Evolutionary conservation across 2,113 vertebrate species (phyloP).

Genomic region (Pseudolaguvia tuberculata): DNA sequence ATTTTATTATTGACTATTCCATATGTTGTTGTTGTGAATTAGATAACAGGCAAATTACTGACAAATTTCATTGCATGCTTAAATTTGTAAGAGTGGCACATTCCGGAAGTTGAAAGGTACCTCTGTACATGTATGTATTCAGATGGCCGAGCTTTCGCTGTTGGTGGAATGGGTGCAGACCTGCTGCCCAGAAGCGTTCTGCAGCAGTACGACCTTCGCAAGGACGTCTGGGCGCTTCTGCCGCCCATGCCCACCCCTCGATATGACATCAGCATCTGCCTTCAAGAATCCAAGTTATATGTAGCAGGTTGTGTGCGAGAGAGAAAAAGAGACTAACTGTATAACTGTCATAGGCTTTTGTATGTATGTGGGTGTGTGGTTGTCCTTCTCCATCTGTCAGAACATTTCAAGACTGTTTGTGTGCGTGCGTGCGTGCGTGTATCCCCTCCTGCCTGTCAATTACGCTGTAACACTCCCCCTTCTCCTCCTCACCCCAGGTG

Average conservation of each 20-base stretch:
- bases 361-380: neutral
- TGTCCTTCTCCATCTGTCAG: slow-evolving; percentile 28
- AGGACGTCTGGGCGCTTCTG: slow-evolving; percentile 92
- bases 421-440: neutral
- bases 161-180: slow-evolving; percentile 91
- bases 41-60: no score
- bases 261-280: slow-evolving; percentile 82
- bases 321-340: slow-evolving; percentile 16
- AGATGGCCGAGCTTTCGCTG: slow-evolving; percentile 86
- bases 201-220: slow-evolving; percentile 91
- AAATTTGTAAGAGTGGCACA: neutral
- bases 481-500: slow-evolving; percentile 69
- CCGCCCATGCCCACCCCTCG: slow-evolving; percentile 89
- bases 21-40: neutral
- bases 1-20: neutral
- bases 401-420: slow-evolving; percentile 26
- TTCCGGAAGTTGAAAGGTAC: slow-evolving; percentile 2
- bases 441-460: slow-evolving; percentile 15
- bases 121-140: slow-evolving; percentile 28
- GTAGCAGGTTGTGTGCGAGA: slow-evolving; percentile 74
- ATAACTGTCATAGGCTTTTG: slow-evolving; percentile 11
- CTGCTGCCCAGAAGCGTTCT: slow-evolving; percentile 85
- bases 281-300: slow-evolving; percentile 86
- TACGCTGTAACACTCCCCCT: slow-evolving; percentile 9
- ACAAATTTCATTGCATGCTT: neutral